Conservation (phyloP, 2,797 vertebrate species). For the Spatula clypeata region DNA sequence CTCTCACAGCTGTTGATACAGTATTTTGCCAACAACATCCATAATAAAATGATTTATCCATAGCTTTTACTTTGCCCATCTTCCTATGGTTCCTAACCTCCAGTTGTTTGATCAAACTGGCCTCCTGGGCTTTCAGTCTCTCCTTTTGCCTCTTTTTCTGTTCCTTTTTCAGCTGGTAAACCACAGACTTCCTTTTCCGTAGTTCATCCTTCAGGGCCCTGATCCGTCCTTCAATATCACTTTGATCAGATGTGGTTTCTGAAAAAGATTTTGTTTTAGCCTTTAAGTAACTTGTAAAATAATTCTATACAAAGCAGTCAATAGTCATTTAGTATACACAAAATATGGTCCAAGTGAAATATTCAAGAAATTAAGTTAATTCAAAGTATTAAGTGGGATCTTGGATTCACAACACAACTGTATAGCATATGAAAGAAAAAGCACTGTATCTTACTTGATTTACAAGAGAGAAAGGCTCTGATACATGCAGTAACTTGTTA, state of each 20-base stretch:
- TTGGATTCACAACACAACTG: background rate
- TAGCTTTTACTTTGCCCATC: background rate
- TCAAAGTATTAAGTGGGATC: background rate
- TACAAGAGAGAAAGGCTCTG: background rate
- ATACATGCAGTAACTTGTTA: background rate
- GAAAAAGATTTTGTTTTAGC: slow-evolving; percentile 51
- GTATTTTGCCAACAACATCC: background rate
- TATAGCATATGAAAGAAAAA: background rate
- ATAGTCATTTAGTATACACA: background rate
- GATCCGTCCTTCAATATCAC: slow-evolving; percentile 95
- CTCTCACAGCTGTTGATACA: background rate
- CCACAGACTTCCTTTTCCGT: slow-evolving; percentile 92
- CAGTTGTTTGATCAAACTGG: slow-evolving; percentile 94
- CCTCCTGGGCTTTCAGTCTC: slow-evolving; percentile 96
- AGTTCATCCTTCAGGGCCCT: slow-evolving; percentile 94
- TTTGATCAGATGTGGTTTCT: slow-evolving; percentile 95
- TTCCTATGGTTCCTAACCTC: slow-evolving; percentile 86
- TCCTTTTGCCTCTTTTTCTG: slow-evolving; percentile 96
- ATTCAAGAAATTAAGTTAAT: background rate
- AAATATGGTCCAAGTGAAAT: background rate
- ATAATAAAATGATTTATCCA: background rate
- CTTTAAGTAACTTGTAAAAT: background rate
- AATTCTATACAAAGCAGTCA: background rate
- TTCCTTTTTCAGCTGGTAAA: slow-evolving; percentile 95
- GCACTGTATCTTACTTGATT: background rate